Percentiles rank a stretch among this genome's conserved stretches.
Conservation (phyloP, 92 coral and sea anemone species). For the Bergia puertoricense region DNA sequence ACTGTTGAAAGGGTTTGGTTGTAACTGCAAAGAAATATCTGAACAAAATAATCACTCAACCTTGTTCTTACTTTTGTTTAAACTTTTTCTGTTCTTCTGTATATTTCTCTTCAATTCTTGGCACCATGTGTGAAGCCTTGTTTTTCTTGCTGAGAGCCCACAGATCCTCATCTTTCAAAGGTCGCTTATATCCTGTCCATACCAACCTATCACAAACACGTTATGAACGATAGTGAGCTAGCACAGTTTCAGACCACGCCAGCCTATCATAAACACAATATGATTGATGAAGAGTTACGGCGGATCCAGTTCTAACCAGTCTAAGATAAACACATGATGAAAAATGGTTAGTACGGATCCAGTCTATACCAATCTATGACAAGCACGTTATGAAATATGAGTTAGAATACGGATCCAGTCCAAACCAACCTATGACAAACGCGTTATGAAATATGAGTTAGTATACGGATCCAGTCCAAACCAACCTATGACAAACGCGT, state of each 20-base stretch:
- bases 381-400: not conserved
- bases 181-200: slow-evolving; percentile 67
- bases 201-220: slow-evolving; percentile 43
- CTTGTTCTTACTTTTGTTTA: not conserved
- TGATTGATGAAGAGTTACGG: not conserved
- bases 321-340: not conserved
- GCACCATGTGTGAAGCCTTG: slow-evolving; percentile 47
- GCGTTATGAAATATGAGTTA: no score
- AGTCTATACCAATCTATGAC: not conserved
- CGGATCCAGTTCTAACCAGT: not conserved
- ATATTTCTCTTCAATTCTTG: slow-evolving; percentile 53
- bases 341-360: not conserved
- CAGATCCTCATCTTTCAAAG: slow-evolving; percentile 57
- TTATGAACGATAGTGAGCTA: not conserved
- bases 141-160: slow-evolving; percentile 63
- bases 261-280: slow-evolving; percentile 21
- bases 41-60: not conserved
- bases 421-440: no score
- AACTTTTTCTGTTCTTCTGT: slow-evolving; percentile 40
- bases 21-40: not conserved
- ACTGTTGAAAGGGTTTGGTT: not conserved
- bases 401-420: no score
- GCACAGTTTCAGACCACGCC: slow-evolving; percentile 21
- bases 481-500: no score
- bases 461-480: no score